A percentile compares a stretch with the other conserved stretches of the same genome.
Conservation (phyloP, 2,888 invertebrate species). For the Drosophila mulleri region DNA sequence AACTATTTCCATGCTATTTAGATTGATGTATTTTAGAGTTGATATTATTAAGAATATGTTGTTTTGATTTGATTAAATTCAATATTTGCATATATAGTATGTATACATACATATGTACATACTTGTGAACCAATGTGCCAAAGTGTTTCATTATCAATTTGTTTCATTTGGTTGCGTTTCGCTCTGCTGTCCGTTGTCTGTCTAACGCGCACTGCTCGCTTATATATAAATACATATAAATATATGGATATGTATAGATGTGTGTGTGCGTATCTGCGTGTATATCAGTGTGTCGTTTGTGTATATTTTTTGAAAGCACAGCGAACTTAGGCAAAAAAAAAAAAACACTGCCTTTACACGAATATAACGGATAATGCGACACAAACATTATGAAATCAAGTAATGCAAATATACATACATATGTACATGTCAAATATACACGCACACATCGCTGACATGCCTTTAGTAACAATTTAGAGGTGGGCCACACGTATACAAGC, state of each 20-base stretch:
- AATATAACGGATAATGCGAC: constrained; percentile 41
- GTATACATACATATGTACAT: too few species aligned
- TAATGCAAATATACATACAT: neutral
- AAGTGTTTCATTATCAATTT: constrained; percentile 68
- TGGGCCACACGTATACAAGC: constrained; percentile 5
- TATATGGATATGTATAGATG: constrained; percentile 4
- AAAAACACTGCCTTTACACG: constrained; percentile 42
- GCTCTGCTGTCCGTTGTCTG: constrained; percentile 46
- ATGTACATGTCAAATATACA: constrained; percentile 7
- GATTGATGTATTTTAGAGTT: too few species aligned
- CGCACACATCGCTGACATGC: constrained; percentile 3
- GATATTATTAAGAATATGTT: too few species aligned
- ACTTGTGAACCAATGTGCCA: constrained; percentile 44
- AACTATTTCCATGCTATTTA: too few species aligned
- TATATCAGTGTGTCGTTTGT: constrained; percentile 17
- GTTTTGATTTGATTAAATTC: neutral
- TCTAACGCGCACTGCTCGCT: constrained; percentile 60
- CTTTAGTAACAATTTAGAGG: neutral
- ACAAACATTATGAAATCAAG: constrained; percentile 49
- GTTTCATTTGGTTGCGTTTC: constrained; percentile 54
- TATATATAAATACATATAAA: constrained; percentile 6
- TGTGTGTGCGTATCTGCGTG: constrained; percentile 23
- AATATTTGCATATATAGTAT: neutral
- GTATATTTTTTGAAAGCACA: constrained; percentile 42
- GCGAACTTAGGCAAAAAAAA: constrained; percentile 32